Evolutionary conservation across 2,113 vertebrate genomes (phyloP), one percentile per base, ranked within the genome.

Genomic region (Brachionichthys hirsutus): DNA sequence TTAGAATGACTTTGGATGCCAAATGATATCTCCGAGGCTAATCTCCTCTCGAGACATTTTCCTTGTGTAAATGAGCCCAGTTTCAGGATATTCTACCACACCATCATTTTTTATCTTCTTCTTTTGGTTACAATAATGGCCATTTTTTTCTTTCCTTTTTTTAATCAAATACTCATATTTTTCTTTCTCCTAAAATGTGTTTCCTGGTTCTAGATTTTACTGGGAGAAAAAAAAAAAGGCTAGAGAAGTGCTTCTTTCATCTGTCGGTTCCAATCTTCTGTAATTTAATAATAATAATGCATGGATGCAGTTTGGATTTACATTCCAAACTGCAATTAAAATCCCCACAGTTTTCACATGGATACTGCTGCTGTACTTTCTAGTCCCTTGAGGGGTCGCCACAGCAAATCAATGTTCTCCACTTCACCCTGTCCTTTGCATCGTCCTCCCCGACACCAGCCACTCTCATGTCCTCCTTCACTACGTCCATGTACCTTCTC

Each of bases 1-100:
- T 83, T 85, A 85, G 81, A 86, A 78, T 78, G 80, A 81, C 73
- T 85, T 2, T 77, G 73, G 73, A 71, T 83, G 80, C 78, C 66
- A 73, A 35, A 58, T 59, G 36, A 76, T 69, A 56, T 75, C 48
- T 75, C 73, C 10, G 62, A 48, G 76, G 71, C 70, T 82, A 54
- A 36, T 62, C 36, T 67, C 38, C 47, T 67, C 63, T 70, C 71
- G 74, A 67, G 80, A 63, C 58, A 61, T 40, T 4, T 45, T 12
- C 56, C 62, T 58, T 50, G 57, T 73, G 56, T 70, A 77, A 80
- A 85, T 83, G 78, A 70, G 63, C 18, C 49, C 81, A 54, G 62
- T 67, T 77, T 60, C 54, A 63, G 54, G 57, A 65, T 14, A 9
- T 47, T 61, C 34, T 43, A 52, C 42, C 60, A 52, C n/a, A 45